A percentile compares a stretch with the other conserved stretches of the same genome.
These are phyloP conservation scores for Sebastes taczanowskii DNA, from an alignment of 2,797 vertebrate species.

Conservation along the genomic window DNA sequence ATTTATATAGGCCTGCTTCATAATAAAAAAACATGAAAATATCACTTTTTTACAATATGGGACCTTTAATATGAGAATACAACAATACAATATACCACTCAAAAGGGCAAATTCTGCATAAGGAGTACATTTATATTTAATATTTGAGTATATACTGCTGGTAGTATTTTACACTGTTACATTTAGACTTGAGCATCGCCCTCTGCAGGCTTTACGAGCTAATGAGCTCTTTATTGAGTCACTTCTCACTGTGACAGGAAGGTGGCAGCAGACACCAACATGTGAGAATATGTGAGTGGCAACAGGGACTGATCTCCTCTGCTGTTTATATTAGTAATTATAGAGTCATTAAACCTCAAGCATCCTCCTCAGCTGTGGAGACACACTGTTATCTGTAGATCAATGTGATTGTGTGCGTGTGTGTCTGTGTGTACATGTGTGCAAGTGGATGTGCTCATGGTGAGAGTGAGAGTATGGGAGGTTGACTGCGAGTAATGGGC, in stretches of 20 bases:
- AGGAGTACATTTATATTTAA: background rate
- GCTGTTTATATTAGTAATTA: slow-evolving; percentile 59
- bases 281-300: background rate
- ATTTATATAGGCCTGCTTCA: no score
- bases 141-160: background rate
- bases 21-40: no score
- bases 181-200: slow-evolving; percentile 14
- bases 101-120: background rate
- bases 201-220: slow-evolving; percentile 21
- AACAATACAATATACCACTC: background rate
- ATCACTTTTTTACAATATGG: no score
- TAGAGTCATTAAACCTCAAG: slow-evolving; percentile 62
- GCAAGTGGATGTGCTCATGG: slow-evolving; percentile 1
- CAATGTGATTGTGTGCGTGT: slow-evolving; percentile 31
- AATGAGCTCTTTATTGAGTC: background rate
- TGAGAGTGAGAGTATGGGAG: slow-evolving; percentile 34
- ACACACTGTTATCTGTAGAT: slow-evolving; percentile 60
- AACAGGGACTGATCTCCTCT: background rate
- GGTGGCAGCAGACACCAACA: slow-evolving; percentile 71
- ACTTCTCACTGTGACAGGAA: slow-evolving; percentile 2
- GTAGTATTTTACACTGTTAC: background rate
- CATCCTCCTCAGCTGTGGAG: slow-evolving; percentile 49
- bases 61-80: background rate
- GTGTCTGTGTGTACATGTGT: background rate
- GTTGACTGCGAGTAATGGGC: slow-evolving; percentile 66